These are phyloP conservation scores for Eidolon dupreanum DNA, from an alignment of 2,797 vertebrate genomes.

Conservation along the genomic window DNA sequence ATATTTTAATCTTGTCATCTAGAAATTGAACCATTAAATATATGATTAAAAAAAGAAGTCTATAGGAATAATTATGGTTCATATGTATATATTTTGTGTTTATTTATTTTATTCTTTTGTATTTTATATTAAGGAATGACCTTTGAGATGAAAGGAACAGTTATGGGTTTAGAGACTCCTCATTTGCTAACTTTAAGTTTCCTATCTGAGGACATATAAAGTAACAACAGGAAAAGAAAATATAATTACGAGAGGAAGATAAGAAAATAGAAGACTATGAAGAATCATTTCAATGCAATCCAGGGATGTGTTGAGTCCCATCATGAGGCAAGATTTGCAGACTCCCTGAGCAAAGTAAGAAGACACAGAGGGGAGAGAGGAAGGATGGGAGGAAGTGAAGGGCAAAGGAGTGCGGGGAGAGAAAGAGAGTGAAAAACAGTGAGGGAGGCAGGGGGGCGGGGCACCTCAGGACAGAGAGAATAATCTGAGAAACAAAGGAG, in stretches of 20 bases:
- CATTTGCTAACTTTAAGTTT: background rate
- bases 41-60: background rate
- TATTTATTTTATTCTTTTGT: constrained; percentile 12
- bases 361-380: too few species aligned
- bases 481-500: background rate
- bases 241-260: background rate
- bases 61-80: background rate
- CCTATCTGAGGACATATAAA: background rate
- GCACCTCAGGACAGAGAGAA: accelerated
- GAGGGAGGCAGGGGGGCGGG: accelerated
- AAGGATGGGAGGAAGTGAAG: too few species aligned
- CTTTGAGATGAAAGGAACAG: background rate
- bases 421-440: background rate
- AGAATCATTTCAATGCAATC: background rate
- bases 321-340: background rate
- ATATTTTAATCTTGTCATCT: constrained; percentile 10
- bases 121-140: background rate
- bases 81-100: background rate
- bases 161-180: background rate
- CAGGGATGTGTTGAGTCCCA: background rate
- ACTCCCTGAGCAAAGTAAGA: background rate
- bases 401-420: background rate
- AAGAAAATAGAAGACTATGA: background rate
- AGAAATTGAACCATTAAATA: constrained; percentile 8
- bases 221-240: background rate